Evolutionary conservation across 1,140 invertebrate genomes (phyloP), one percentile per base, ranked within the genome.

Genomic region (Eupeodes corollae): DNA sequence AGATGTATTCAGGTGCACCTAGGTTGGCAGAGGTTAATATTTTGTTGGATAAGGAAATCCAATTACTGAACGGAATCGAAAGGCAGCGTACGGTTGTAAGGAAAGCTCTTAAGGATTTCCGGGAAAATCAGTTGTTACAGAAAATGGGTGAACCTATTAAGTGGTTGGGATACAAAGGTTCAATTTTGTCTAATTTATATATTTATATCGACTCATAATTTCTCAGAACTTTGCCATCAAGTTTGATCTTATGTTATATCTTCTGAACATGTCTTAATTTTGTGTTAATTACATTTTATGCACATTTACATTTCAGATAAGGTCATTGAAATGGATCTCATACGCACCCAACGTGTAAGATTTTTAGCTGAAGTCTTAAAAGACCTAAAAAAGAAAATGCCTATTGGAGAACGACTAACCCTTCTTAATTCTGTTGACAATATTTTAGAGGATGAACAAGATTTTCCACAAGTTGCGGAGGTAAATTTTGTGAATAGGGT

Each of bases 21-120:
- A 72, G 73, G 48, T 70, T 73, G 2, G 70, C 76, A 0, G 73
- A 75, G 56, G 73, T 76, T 46, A 72, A 70, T 48, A 56, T 71
- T 19, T 56, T 79, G 19, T 59, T 81, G 3, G 70, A 79, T 19
- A 77, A 75, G 53, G 77, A 78, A 46, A 73, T 79, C n/a, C 65
- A 73, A 43, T 67, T 79, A 54, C 54, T 81, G 2, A 73, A 71
- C 31, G 68, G 70, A 2, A 71, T 82, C 15, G 76, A 79, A 33
- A 67, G 68, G 14, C 71, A 76, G 33, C 53, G 56, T 2, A 42
- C 51, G 13, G 44, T 67, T 1, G 56, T 68, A 1, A 52, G 42
- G 21, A 38, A 62, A 39, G 56, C 66, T 41, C 68, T 73, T 53
- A 61, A 69, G 42, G 64, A 70, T 11, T 60, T 75, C 19, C 71